phyloP scores from a whole-genome alignment of 2,888 invertebrate genomes.

The Chydorus sphaericus region DNA sequence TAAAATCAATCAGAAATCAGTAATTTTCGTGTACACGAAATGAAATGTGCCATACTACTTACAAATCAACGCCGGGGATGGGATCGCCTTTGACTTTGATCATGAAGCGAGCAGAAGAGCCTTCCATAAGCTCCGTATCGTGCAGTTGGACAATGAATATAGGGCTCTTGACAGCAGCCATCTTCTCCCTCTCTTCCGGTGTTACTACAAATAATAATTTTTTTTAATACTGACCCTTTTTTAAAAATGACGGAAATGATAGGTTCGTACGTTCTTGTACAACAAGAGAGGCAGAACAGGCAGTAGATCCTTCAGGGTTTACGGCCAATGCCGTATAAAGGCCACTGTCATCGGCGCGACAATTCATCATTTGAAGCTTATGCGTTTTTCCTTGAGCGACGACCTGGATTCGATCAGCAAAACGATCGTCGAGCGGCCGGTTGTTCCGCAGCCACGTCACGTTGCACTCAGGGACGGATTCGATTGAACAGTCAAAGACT shows the following conservation, averaged over 20 bases:
- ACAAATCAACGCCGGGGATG: conserved; percentile 82
- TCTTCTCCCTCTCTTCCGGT: conserved; percentile 50
- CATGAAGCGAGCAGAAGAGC: conserved; percentile 75
- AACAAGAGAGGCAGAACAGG: conserved; percentile 73
- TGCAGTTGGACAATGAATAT: conserved; percentile 70
- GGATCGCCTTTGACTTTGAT: conserved; percentile 76
- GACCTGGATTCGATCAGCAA: conserved; percentile 51
- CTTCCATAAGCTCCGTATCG: conserved; percentile 72
- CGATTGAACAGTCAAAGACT: conserved; percentile 59
- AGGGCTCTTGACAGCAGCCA: conserved; percentile 57
- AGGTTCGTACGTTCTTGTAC: conserved; percentile 55
- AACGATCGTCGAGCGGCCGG: conserved; percentile 55
- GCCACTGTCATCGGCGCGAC: conserved; percentile 61
- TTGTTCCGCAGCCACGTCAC: conserved; percentile 81
- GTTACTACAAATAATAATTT: conserved; percentile 40
- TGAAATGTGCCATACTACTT: conserved; percentile 24
- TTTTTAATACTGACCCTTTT: too few species aligned
- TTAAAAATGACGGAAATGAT: conserved; percentile 11
- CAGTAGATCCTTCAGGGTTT: conserved; percentile 54
- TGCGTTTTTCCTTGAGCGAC: conserved; percentile 38
- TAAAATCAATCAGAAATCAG: conserved; percentile 27
- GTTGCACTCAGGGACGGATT: conserved; percentile 39
- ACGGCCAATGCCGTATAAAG: conserved; percentile 79
- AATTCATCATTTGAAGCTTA: conserved; percentile 54
- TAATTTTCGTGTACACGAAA: neutral